Conservation (phyloP, 2,797 vertebrate genomes). For the Acipenser oxyrinchus region DNA sequence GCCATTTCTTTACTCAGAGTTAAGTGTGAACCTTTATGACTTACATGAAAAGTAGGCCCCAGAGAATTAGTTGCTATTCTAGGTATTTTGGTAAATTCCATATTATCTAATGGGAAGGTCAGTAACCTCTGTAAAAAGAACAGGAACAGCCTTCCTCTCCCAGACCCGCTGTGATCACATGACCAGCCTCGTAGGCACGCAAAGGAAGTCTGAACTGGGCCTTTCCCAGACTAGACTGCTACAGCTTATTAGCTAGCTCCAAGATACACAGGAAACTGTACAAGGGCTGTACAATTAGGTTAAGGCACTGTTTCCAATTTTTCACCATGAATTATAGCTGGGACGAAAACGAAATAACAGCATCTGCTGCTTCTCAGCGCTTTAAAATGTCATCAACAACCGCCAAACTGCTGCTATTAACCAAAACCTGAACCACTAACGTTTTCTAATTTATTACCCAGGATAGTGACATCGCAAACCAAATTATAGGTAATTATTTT, state of each 20-base stretch:
- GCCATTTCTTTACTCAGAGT: background rate
- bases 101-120: conserved; percentile 10
- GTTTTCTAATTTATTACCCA: too few species aligned
- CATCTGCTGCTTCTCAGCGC: conserved; percentile 26
- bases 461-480: too few species aligned
- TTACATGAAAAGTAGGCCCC: background rate
- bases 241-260: conserved; percentile 1
- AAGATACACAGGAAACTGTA: conserved; percentile 26
- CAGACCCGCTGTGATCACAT: too few species aligned
- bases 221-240: conserved; percentile 18
- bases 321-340: conserved; percentile 7
- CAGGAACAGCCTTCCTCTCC: too few species aligned
- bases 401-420: conserved; percentile 14
- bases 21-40: background rate
- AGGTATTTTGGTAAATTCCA: conserved; percentile 14
- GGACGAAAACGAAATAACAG: conserved; percentile 3
- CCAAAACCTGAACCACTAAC: background rate
- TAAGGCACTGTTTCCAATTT: background rate
- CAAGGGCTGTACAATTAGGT: background rate
- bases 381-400: conserved; percentile 25
- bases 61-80: conserved; percentile 18
- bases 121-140: background rate
- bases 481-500: too few species aligned
- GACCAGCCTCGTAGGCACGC: background rate
- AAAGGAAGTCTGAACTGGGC: conserved; percentile 23